These are phyloP conservation scores for Himalopsyche phryganea DNA, from an alignment of 1,140 invertebrate genomes.

Conservation along the genomic window DNA sequence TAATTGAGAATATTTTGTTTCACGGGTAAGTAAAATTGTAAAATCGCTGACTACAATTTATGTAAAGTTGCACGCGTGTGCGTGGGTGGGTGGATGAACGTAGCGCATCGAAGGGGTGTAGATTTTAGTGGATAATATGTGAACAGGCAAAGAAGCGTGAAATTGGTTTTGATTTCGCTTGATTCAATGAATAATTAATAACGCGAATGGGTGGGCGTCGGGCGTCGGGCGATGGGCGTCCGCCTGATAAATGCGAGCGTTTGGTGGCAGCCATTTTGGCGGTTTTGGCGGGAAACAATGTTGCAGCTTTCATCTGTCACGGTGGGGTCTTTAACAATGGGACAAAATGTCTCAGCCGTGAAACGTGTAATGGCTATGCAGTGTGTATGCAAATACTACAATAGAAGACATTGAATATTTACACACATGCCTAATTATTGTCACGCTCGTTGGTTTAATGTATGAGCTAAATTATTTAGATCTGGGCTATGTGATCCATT, in stretches of 20 bases:
- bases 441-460: too few relatives aligned
- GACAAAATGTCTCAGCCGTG: too few relatives aligned
- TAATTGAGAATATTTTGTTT: too few relatives aligned
- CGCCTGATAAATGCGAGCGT: constrained; percentile 18
- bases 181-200: constrained; percentile 35
- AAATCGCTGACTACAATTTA: neutral
- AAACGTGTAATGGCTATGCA: too few relatives aligned
- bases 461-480: too few relatives aligned
- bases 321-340: too few relatives aligned
- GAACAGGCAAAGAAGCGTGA: constrained; percentile 31
- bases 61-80: neutral
- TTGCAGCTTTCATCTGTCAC: neutral
- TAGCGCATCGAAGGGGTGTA: constrained; percentile 3
- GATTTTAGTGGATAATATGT: constrained; percentile 30
- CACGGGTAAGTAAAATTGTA: neutral
- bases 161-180: constrained; percentile 34
- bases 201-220: constrained; percentile 24
- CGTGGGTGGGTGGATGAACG: neutral
- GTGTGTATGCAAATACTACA: too few relatives aligned
- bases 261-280: constrained; percentile 14
- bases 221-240: too few relatives aligned
- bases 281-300: neutral
- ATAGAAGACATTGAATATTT: too few relatives aligned
- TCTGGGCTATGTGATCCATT: too few relatives aligned
- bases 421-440: too few relatives aligned